Percentiles rank a stretch among this genome's conserved stretches.
These are phyloP conservation scores for Sicus ferrugineus DNA, from an alignment of 2,888 invertebrate genomes.

Conservation along the genomic window DNA sequence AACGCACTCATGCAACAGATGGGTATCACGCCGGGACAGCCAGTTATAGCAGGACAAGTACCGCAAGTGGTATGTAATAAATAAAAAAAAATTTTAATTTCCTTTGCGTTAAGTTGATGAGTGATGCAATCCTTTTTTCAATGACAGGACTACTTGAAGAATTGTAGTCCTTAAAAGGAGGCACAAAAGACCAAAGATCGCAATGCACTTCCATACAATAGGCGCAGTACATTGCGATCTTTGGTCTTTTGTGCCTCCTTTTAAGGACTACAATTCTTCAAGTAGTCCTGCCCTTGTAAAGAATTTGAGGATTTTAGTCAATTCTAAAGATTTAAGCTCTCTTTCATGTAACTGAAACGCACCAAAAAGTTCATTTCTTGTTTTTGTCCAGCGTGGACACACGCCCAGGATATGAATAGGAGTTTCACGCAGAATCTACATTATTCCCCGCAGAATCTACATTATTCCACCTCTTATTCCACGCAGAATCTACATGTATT, in stretches of 20 bases:
- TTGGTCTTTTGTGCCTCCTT: neutral
- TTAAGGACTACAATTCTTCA: too few species aligned
- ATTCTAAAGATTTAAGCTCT: neutral
- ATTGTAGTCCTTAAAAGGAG: too few species aligned
- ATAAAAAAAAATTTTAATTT: too few species aligned
- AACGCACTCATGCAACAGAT: conserved; percentile 97
- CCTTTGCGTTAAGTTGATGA: too few species aligned
- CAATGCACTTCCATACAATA: neutral
- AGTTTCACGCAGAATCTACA: too few species aligned
- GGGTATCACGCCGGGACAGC: conserved; percentile 91
- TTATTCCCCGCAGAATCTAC: too few species aligned
- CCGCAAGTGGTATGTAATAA: conserved; percentile 83
- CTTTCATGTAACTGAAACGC: neutral
- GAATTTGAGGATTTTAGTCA: neutral
- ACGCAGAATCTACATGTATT: neutral
- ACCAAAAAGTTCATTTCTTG: neutral
- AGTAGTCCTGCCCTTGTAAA: neutral
- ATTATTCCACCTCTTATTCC: neutral
- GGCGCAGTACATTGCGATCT: neutral
- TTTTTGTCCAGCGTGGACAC: neutral
- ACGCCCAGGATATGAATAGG: neutral
- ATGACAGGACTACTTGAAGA: too few species aligned
- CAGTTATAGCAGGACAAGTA: conserved; percentile 91
- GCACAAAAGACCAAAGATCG: neutral
- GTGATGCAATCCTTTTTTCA: too few species aligned